These are phyloP conservation scores for Calosoma granatense DNA, from an alignment of 1,140 invertebrate genomes.

Conservation along the genomic window DNA sequence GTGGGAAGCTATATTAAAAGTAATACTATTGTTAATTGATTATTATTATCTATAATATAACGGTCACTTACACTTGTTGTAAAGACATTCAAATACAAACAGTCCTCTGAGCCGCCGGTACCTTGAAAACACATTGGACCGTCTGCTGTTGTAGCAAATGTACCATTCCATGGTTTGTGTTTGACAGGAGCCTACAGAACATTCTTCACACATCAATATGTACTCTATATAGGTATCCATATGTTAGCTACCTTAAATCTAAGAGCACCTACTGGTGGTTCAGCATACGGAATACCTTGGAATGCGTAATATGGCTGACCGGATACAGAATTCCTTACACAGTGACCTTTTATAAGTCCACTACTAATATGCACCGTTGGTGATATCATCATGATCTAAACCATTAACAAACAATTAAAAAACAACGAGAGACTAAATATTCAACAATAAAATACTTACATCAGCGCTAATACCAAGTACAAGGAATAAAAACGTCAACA, in stretches of 20 bases:
- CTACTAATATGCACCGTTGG: background rate
- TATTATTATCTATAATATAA: no score
- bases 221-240: no score
- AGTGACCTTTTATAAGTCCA: background rate
- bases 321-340: background rate
- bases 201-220: no score
- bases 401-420: no score
- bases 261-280: background rate
- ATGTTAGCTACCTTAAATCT: background rate
- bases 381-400: no score
- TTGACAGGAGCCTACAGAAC: background rate
- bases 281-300: background rate
- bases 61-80: background rate
- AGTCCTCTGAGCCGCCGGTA: background rate
- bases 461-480: no score
- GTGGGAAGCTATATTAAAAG: background rate
- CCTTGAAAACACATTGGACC: background rate
- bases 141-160: background rate
- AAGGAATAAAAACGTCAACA: no score
- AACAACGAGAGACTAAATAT: no score
- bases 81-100: background rate
- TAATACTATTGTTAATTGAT: no score
- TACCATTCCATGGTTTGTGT: background rate
- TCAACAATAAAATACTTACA: no score
- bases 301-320: background rate